These are phyloP conservation scores for Oconnorella tubifera DNA, from an alignment of 2,888 invertebrate genomes.

Conservation along the genomic window DNA sequence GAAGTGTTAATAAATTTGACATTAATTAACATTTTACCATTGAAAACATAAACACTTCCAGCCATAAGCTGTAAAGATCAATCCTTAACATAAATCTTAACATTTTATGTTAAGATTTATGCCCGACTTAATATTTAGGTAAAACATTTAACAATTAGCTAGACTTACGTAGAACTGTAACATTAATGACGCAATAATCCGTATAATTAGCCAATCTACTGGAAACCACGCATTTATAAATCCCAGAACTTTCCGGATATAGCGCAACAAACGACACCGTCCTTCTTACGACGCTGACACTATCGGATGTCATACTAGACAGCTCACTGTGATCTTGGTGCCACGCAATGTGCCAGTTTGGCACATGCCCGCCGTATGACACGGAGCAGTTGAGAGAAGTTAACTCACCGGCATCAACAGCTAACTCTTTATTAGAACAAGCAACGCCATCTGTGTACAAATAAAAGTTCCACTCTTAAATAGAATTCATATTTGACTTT, in stretches of 20 bases:
- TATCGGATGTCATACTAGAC: not conserved
- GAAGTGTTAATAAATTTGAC: no score
- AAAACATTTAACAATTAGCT: no score
- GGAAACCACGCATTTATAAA: not conserved
- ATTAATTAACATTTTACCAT: no score
- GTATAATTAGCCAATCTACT: not conserved
- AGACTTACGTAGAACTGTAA: not conserved
- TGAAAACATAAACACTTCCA: no score
- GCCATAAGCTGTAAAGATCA: no score
- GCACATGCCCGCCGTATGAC: not conserved
- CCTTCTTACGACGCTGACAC: not conserved
- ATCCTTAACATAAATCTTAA: no score
- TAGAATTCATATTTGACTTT: no score
- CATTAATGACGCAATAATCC: not conserved
- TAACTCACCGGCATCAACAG: not conserved
- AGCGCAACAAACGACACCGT: not conserved
- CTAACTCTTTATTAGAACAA: not conserved
- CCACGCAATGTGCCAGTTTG: not conserved
- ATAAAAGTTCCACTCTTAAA: no score
- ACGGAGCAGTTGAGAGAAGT: not conserved
- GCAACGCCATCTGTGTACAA: no score
- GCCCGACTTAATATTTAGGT: no score
- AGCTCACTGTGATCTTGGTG: not conserved
- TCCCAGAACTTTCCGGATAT: not conserved
- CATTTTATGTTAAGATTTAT: no score